Percentiles rank a stretch among this genome's conserved stretches.
Evolutionary conservation across 2,888 invertebrate species (phyloP).

Genomic region (Globia sparganii): DNA sequence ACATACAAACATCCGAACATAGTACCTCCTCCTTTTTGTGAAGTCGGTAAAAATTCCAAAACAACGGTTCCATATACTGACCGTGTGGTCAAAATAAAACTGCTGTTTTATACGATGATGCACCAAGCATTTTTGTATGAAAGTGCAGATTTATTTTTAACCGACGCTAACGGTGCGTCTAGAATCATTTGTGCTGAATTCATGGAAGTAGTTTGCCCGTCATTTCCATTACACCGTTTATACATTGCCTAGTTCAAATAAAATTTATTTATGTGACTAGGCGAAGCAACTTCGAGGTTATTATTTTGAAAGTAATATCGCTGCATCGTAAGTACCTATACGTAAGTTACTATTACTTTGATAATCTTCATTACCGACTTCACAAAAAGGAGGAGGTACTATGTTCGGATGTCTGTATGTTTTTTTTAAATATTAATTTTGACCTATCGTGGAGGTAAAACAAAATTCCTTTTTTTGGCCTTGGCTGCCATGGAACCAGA

Average conservation of each 20-base stretch:
- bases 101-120: no score
- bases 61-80: no score
- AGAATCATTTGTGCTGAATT: background rate
- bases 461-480: background rate
- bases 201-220: background rate
- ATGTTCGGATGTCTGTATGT: no score
- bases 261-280: background rate
- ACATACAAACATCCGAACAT: no score
- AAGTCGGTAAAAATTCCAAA: no score
- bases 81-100: no score
- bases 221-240: background rate
- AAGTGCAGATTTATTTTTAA: background rate
- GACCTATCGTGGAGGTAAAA: background rate
- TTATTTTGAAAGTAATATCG: constrained; percentile 5
- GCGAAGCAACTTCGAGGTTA: background rate
- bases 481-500: background rate
- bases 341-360: background rate
- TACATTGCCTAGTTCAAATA: background rate
- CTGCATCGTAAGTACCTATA: background rate
- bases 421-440: background rate
- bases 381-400: no score
- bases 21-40: no score
- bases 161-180: background rate
- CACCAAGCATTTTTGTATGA: background rate
- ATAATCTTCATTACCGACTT: background rate